Percentiles rank a stretch among this genome's conserved stretches.
Conservation (phyloP, 2,888 invertebrate species). For the Tiliacea citrago region DNA sequence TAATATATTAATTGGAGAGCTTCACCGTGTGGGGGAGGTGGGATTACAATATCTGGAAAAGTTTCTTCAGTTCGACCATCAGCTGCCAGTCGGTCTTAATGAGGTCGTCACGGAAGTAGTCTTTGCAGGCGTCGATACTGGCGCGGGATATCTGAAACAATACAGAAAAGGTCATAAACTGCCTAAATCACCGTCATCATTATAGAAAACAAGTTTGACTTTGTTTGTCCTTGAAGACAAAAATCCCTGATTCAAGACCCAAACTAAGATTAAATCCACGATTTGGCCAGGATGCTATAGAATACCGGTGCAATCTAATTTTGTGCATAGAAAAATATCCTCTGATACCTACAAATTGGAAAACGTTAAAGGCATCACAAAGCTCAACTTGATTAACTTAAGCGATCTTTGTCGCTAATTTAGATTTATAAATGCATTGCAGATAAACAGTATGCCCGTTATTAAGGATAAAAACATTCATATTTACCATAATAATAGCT, state of each 20-base stretch:
- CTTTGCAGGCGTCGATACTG: conserved; percentile 99
- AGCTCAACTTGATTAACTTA: neutral
- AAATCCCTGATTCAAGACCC: neutral
- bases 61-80: conserved; percentile 99
- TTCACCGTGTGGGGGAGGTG: conserved; percentile 67
- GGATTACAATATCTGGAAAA: conserved; percentile 97
- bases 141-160: conserved; percentile 97
- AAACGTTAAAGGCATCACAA: neutral
- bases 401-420: conserved; percentile 12
- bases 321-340: neutral
- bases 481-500: conserved; percentile 43
- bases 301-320: neutral
- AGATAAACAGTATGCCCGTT: conserved; percentile 4
- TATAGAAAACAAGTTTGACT: neutral
- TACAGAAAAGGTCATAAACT: conserved; percentile 21
- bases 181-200: neutral
- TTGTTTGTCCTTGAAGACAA: neutral
- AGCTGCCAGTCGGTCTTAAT: conserved; percentile 99
- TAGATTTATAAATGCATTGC: conserved; percentile 15
- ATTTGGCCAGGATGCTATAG: neutral
- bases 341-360: neutral
- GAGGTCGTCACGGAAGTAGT: conserved; percentile 99
- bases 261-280: neutral
- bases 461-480: conserved; percentile 25
- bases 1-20: conserved; percentile 72